Percentiles rank a stretch among this genome's conserved stretches.
phyloP scores from a whole-genome alignment of 2,888 invertebrate genomes.

The Papilio demoleus region DNA sequence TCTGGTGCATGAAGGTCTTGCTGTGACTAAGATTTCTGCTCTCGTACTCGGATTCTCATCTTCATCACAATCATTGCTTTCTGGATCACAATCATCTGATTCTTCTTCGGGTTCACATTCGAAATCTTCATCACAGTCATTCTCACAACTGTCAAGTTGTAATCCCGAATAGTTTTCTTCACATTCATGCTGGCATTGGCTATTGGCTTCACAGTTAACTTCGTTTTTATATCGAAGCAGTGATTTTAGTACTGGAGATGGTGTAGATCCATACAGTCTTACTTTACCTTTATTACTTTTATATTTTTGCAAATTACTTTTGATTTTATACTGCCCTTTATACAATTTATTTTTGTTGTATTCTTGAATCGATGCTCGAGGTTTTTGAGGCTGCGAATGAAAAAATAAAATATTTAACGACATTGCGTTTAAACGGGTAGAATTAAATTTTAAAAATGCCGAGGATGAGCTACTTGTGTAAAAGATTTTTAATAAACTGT shows the following conservation, averaged over 20 bases:
- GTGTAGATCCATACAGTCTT: conserved; percentile 7
- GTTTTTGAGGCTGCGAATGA: conserved; percentile 2
- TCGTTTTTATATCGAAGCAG: conserved; percentile 31
- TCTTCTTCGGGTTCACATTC: conserved; percentile 29
- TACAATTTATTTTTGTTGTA: background rate
- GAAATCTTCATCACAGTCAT: conserved; percentile 33
- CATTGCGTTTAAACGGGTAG: too few relatives aligned
- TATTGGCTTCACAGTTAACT: conserved; percentile 35
- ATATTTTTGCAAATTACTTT: conserved; percentile 15
- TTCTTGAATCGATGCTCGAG: background rate
- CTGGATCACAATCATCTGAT: conserved; percentile 11
- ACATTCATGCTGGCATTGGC: conserved; percentile 29
- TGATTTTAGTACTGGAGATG: conserved; percentile 27
- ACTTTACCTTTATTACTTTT: conserved; percentile 18
- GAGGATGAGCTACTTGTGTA: too few relatives aligned
- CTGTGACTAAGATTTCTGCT: background rate
- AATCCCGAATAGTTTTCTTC: background rate
- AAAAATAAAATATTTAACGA: background rate
- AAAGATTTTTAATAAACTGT: too few relatives aligned
- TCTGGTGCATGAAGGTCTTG: conserved; percentile 16
- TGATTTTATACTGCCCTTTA: background rate
- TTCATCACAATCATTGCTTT: conserved; percentile 16
- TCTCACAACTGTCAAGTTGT: background rate
- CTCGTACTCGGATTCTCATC: conserved; percentile 31
- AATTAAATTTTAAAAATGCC: too few relatives aligned